Evolutionary conservation across 2,797 vertebrate genomes (phyloP), one percentile per base, ranked within the genome.

Genomic region (Pipistrellus pygmaeus): DNA sequence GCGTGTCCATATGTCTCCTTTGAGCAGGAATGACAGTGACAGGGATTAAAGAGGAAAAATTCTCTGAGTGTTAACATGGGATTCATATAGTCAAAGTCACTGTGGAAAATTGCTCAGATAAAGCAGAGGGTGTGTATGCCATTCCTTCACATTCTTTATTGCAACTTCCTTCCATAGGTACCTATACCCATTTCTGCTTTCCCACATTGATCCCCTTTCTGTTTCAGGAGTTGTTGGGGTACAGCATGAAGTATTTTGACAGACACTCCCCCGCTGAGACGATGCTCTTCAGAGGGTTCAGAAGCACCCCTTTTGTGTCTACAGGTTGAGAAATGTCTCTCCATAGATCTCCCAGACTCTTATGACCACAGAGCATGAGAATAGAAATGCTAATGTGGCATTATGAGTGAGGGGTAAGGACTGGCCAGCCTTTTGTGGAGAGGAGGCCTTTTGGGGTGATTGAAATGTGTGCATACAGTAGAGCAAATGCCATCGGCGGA

Each of bases 371-470:
- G 93, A 46, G 46, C 10, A 46, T 12, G 60, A 93, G 92, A 96
- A 97, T 83, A 88, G 95, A 96, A 93, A 97, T 97, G 96, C 96
- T 97, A 97, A 97, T 97, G 95, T 95, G 92, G 90, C 88, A 95
- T 96, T 97, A 90, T 81, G 95, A 92, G 51, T 27, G 32, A 96
- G 96, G 92, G 94, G 90, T 90, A 85, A 94, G 90, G 85, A 66
- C 88, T 93, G 75, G 75, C 72, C 72, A 4, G 96, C 3, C 96
- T 96, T 96, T 96, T 97, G 94, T 96, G 92, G 83, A 88, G 44
- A 93, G 55, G 82, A 88, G 51, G 93, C 66, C 90, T 85, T 89
- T 91, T 11, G 76, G 66, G 27, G 60, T 96, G 91, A 96, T 46
- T 95, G 94, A 96, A 97, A 96, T 94, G 93, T 96, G 60, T 77